A percentile compares a stretch with the other conserved stretches of the same genome.
These are phyloP conservation scores for Rhabdomys dilectus DNA, from an alignment of 2,113 vertebrate genomes.

Conservation along the genomic window DNA sequence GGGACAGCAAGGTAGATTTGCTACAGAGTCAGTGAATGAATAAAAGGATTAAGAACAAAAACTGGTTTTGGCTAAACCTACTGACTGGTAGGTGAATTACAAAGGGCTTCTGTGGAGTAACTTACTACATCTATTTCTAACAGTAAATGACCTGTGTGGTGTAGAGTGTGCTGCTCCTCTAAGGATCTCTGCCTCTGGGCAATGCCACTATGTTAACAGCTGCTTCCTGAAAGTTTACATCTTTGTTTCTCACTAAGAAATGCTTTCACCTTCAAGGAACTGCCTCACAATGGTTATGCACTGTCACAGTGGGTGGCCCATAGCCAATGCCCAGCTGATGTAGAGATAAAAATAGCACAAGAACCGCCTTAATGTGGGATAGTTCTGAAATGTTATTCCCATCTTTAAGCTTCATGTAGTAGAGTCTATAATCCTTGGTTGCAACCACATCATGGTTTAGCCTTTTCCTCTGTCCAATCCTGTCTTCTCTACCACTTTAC, in stretches of 20 bases:
- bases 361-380: not conserved
- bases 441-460: not conserved
- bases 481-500: not conserved
- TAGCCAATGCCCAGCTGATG: not conserved
- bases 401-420: not conserved
- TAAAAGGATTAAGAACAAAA: not conserved
- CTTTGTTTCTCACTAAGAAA: not conserved
- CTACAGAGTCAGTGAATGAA: not conserved
- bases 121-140: not conserved
- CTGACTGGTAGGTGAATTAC: not conserved
- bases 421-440: not conserved
- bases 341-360: not conserved
- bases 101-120: not conserved
- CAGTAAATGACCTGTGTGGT: not conserved
- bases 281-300: not conserved
- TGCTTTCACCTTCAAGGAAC: slow-evolving; percentile 8
- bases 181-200: not conserved
- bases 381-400: not conserved
- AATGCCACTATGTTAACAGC: not conserved
- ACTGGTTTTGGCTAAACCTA: not conserved
- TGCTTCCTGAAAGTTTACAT: not conserved
- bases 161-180: not conserved
- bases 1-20: slow-evolving; percentile 12
- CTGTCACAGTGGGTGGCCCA: not conserved
- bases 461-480: not conserved